Conservation (phyloP, 2,888 invertebrate genomes). For the Perithous albicinctus region DNA sequence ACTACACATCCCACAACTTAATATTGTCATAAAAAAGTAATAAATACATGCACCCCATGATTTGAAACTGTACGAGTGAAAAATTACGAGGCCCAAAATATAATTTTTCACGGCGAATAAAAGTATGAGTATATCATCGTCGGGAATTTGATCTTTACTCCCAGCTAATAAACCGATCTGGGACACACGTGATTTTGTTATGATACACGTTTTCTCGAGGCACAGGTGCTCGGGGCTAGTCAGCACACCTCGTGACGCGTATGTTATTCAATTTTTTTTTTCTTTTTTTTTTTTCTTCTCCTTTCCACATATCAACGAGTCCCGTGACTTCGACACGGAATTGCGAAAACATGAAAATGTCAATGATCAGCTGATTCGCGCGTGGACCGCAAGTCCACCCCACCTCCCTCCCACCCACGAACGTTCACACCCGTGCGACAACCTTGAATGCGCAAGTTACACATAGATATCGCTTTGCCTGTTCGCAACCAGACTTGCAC, state of each 20-base stretch:
- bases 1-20: no score
- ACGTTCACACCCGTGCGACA: conserved; percentile 2
- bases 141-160: background rate
- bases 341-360: conserved; percentile 47
- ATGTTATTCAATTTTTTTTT: conserved; percentile 34
- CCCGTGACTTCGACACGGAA: conserved; percentile 54
- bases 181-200: conserved; percentile 44
- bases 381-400: conserved; percentile 8
- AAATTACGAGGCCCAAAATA: background rate
- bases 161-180: background rate
- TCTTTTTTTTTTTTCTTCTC: conserved; percentile 2
- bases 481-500: background rate
- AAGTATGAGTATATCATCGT: no score
- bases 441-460: conserved; percentile 25
- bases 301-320: conserved; percentile 6
- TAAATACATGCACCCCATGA: no score
- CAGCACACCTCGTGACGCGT: conserved; percentile 55
- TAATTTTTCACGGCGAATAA: background rate
- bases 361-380: conserved; percentile 55
- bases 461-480: background rate
- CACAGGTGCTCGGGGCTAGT: conserved; percentile 43
- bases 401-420: background rate
- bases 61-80: no score
- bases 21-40: no score
- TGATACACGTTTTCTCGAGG: conserved; percentile 15